Evolutionary conservation across 1,140 invertebrate species (phyloP), one percentile per base, ranked within the genome.

Genomic region (Diabrotica undecimpunctata): DNA sequence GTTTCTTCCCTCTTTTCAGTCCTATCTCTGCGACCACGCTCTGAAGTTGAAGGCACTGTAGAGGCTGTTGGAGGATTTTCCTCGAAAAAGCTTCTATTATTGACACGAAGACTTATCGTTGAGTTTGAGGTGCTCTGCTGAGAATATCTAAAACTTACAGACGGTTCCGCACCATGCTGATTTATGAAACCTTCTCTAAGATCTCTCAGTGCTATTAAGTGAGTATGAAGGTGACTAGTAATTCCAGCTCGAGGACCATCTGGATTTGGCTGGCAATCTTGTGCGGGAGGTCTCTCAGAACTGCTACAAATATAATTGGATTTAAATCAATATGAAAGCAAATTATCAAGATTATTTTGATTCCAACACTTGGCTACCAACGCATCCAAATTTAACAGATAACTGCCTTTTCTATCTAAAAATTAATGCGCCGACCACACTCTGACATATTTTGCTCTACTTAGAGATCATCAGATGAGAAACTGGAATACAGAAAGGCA

Each of bases 61-160:
- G 41, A 9, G 5, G 62, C 8, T 46, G 8, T n/a, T 8, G 8
- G n/a, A 11, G 50, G 12, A 52, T 6, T 14, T 0, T 25, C 50
- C 51, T 51, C 52, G 14, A 37, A 39, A 37, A 39, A 59, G 25
- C 10, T 61, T 11, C 60, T 56, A 39, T 52, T 52, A 61, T 69
- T 65, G n/a, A 74, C 70, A n/a, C 69, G 59, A 36, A 79, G 66
- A 62, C 75, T 77, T 36, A 79, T 79, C 8, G 77, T 78, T 2
- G 76, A 76, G 65, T 74, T 76, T 2, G 76, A 75, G 6, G 75
- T 78, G 61, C 77, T 79, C 58, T 78, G 77, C 39, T 77, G 74
- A 10, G 75, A 78, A 65, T 77, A 78, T 54, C 72, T 65, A 37
- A 77, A 71, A 59, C 77, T 79, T 38, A 79, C 76, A 7, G 78